Evolutionary conservation across 2,113 vertebrate species (phyloP).

Genomic region (Podarcis muralis): DNA sequence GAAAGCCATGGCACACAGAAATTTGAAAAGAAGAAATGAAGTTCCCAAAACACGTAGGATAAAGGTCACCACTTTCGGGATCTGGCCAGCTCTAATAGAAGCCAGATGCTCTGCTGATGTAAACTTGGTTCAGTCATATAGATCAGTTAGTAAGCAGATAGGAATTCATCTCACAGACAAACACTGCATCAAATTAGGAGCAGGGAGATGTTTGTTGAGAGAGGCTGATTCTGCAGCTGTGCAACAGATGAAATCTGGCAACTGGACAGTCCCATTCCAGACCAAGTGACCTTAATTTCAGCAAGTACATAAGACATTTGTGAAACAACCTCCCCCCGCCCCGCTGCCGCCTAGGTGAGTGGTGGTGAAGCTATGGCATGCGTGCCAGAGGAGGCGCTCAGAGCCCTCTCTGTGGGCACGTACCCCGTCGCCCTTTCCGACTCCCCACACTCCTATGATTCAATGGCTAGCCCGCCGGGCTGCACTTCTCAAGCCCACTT

Average conservation of each 20-base stretch:
- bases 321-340: neutral
- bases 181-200: neutral
- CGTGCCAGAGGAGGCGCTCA: too few species aligned
- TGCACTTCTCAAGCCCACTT: too few species aligned
- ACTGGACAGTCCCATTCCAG: neutral
- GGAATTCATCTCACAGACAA: constrained; percentile 9
- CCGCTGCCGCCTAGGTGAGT: too few species aligned
- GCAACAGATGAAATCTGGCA: constrained; percentile 32
- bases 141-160: constrained; percentile 12
- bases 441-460: too few species aligned
- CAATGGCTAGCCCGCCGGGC: too few species aligned
- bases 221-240: neutral
- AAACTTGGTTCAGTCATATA: neutral
- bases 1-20: neutral
- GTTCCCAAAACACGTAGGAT: neutral
- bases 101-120: neutral
- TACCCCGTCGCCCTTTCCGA: too few species aligned
- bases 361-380: too few species aligned
- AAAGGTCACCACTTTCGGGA: neutral
- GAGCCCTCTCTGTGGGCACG: too few species aligned
- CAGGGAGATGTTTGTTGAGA: neutral
- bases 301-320: neutral
- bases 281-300: neutral
- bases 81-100: neutral
- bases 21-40: neutral